Percentiles rank a stretch among this genome's conserved stretches.
These are phyloP conservation scores for Heliconius congener DNA, from an alignment of 1,140 invertebrate genomes.

Conservation along the genomic window DNA sequence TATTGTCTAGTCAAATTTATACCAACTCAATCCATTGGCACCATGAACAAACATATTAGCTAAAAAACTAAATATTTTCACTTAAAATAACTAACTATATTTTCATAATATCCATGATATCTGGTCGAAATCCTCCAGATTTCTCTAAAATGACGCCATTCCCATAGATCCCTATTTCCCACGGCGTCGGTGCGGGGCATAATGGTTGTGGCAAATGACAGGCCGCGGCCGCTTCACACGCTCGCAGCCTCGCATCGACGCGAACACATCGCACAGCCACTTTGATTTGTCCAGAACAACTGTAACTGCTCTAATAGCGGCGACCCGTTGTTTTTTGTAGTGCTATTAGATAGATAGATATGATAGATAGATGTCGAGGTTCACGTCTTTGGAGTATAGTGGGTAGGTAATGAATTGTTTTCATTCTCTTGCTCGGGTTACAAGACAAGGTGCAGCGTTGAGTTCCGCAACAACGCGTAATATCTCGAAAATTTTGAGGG, in stretches of 20 bases:
- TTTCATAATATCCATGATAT: background rate
- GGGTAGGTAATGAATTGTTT: too few relatives aligned
- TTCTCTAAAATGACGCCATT: background rate
- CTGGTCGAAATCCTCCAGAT: background rate
- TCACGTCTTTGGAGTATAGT: background rate
- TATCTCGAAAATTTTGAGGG: too few relatives aligned
- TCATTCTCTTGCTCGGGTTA: too few relatives aligned
- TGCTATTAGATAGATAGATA: background rate
- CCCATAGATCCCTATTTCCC: slow-evolving; percentile 34
- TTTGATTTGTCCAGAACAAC: slow-evolving; percentile 37
- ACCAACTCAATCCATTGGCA: too few relatives aligned
- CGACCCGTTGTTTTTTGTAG: slow-evolving; percentile 21
- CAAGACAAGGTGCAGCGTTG: too few relatives aligned
- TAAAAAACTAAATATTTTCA: too few relatives aligned
- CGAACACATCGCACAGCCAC: slow-evolving; percentile 20
- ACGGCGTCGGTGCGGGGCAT: slow-evolving; percentile 38
- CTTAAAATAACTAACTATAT: background rate
- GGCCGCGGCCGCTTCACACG: slow-evolving; percentile 47
- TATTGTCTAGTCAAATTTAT: too few relatives aligned
- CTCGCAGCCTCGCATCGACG: slow-evolving; percentile 26
- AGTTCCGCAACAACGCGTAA: too few relatives aligned
- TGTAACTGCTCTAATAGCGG: slow-evolving; percentile 33
- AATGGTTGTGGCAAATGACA: slow-evolving; percentile 45
- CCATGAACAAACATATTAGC: too few relatives aligned
- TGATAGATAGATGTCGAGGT: background rate